Evolutionary conservation across 2,888 invertebrate species (phyloP).

Genomic region (Acronicta aceris): DNA sequence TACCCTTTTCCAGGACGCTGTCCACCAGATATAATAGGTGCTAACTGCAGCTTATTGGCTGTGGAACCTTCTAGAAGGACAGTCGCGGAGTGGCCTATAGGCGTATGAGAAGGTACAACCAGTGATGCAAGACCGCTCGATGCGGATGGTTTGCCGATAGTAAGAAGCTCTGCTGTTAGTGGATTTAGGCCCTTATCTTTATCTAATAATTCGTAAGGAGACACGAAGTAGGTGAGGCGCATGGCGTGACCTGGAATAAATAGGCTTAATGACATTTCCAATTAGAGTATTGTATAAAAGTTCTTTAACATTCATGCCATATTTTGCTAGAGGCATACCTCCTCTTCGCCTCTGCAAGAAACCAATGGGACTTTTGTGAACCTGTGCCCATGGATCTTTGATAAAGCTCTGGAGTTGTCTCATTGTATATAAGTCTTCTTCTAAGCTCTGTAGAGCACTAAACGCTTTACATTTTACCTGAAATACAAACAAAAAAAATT

Average conservation of each 20-base stretch:
- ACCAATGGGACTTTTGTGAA: conserved; percentile 97
- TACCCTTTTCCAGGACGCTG: conserved; percentile 93
- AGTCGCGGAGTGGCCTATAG: conserved; percentile 95
- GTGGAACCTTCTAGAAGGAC: conserved; percentile 97
- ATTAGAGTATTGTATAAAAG: not conserved
- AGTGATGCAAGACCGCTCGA: conserved; percentile 77
- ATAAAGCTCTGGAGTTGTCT: conserved; percentile 94
- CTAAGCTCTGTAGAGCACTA: conserved; percentile 96
- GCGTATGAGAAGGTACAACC: conserved; percentile 86
- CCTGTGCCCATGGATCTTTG: conserved; percentile 91
- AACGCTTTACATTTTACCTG: conserved; percentile 97
- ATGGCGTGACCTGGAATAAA: conserved; percentile 94
- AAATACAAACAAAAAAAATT: conserved; percentile 22
- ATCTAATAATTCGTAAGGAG: conserved; percentile 97
- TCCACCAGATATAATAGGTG: conserved; percentile 92
- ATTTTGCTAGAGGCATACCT: conserved; percentile 79
- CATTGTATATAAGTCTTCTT: conserved; percentile 95
- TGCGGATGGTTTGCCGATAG: conserved; percentile 79
- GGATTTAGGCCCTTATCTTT: conserved; percentile 93
- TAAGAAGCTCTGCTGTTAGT: conserved; percentile 93
- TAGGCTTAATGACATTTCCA: conserved; percentile 3
- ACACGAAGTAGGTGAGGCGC: conserved; percentile 97
- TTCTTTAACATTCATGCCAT: too few species aligned
- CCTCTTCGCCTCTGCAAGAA: conserved; percentile 94
- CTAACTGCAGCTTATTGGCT: conserved; percentile 94